Evolutionary conservation across 2,797 vertebrate genomes (phyloP), one percentile per base, ranked within the genome.

Genomic region (Cirrhinus molitorella): DNA sequence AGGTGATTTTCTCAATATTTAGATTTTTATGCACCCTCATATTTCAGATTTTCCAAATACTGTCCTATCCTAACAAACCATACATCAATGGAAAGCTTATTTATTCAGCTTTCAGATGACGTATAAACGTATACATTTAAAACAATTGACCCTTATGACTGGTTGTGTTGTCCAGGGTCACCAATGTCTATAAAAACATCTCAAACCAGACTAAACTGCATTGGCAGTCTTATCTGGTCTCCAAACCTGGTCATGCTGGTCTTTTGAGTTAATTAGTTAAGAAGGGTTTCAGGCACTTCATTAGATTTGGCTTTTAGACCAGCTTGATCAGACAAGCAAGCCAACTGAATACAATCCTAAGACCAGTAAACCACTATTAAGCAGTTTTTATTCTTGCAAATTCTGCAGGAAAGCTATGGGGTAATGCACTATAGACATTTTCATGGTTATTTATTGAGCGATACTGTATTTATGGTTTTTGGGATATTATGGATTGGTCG

Each of bases 381-480:
- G 3, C 19, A 16, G 12, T 70, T 23, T 40, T 43, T 45, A 63
- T 73, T 51, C 14, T 31, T 31, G 16, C 70, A 73, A 70, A 59
- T 40, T 57, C 13, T 23, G 53, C 73, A 76, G 49, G 49, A 61
- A 72, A n/a, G 47, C 14, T 66, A 19, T 53, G 25, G 23, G 23
- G 5, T 34, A 47, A 59, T 63, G 40, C 79, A 63, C 40, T 55
- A 40, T 23, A 37, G 80, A 63, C 55, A 51, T 40, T 76, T 83
- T 68, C 16, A 83, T 23, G 81, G 63, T 34, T 47, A 43, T 68
- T 13, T 66, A 82, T 75, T 55, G 72, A 76, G 13, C 2, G 16
- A 25, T 68, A 17, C 12, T 23, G 21, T 77, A 49, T 83, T 83
- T 71, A 78, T 71, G 51, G 0, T n/a, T 83, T 83, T 57, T 49